Conservation (phyloP, 2,888 invertebrate species). For the Adelphocoris suturalis region DNA sequence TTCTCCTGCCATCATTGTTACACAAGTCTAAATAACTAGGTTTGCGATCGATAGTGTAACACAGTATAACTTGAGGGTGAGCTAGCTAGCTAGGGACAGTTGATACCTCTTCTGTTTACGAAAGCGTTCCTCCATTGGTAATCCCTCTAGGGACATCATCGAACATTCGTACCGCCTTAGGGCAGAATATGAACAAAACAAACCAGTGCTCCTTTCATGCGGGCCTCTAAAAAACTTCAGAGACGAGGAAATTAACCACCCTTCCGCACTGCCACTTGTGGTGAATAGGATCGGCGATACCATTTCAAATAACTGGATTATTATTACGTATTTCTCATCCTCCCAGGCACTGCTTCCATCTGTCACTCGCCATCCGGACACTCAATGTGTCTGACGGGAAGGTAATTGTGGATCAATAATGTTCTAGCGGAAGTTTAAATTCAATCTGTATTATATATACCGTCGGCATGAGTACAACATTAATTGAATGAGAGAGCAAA, state of each 20-base stretch:
- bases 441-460: too few relatives aligned
- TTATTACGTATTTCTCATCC: slow-evolving; percentile 4
- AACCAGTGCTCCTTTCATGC: too few relatives aligned
- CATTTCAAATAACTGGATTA: slow-evolving; percentile 36
- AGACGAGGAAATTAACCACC: slow-evolving; percentile 22
- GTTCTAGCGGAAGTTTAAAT: too few relatives aligned
- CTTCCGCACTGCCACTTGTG: slow-evolving; percentile 53
- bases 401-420: too few relatives aligned
- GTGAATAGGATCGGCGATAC: slow-evolving; percentile 16
- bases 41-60: background rate
- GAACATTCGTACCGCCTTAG: slow-evolving; percentile 6
- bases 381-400: too few relatives aligned
- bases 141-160: background rate
- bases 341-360: slow-evolving; percentile 6
- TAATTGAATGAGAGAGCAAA: too few relatives aligned
- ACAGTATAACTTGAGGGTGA: background rate
- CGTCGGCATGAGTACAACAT: too few relatives aligned
- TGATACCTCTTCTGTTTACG: slow-evolving; percentile 27
- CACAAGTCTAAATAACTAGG: slow-evolving; percentile 6
- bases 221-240: background rate
- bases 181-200: slow-evolving; percentile 4
- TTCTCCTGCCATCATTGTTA: background rate
- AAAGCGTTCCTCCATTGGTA: slow-evolving; percentile 3
- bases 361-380: background rate
- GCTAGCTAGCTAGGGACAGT: background rate